These are phyloP conservation scores for Leucopsar rothschildi DNA, from an alignment of 2,113 vertebrate species.

Conservation along the genomic window DNA sequence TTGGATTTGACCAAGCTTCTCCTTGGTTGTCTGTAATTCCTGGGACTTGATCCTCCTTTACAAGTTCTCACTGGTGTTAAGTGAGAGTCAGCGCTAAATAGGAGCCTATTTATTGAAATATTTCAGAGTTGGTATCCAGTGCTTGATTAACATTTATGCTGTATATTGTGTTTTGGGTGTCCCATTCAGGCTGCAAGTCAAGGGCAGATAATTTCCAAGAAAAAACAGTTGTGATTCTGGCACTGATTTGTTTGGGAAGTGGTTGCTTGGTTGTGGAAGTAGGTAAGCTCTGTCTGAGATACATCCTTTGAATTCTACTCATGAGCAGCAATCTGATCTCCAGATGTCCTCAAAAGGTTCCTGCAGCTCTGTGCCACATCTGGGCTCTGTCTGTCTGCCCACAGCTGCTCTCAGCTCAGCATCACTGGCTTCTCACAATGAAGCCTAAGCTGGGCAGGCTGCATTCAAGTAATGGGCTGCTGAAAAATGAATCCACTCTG, in stretches of 20 bases:
- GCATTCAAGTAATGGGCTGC: conserved; percentile 1
- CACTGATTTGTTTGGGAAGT: not conserved
- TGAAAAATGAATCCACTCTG: conserved; percentile 63
- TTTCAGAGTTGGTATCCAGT: not conserved
- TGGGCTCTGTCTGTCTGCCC: conserved; percentile 30
- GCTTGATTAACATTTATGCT: not conserved
- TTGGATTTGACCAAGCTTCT: not conserved
- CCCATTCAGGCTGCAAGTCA: not conserved
- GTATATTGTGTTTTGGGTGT: not conserved
- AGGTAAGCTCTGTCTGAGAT: not conserved
- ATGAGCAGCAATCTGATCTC: conserved; percentile 19
- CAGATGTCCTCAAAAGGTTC: not conserved
- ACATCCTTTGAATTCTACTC: not conserved
- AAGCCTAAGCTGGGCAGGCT: not conserved
- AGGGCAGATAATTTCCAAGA: not conserved
- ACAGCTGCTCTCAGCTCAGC: not conserved
- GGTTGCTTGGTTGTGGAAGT: not conserved
- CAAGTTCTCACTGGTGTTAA: not conserved
- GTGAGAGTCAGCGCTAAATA: not conserved
- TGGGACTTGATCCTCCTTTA: not conserved
- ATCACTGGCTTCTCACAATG: not conserved
- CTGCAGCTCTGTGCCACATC: not conserved
- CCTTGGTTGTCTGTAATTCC: not conserved
- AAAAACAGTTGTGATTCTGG: not conserved
- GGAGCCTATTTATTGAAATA: not conserved